phyloP scores from a whole-genome alignment of 2,113 vertebrate species.

The Nothocercus nigrocapillus region DNA sequence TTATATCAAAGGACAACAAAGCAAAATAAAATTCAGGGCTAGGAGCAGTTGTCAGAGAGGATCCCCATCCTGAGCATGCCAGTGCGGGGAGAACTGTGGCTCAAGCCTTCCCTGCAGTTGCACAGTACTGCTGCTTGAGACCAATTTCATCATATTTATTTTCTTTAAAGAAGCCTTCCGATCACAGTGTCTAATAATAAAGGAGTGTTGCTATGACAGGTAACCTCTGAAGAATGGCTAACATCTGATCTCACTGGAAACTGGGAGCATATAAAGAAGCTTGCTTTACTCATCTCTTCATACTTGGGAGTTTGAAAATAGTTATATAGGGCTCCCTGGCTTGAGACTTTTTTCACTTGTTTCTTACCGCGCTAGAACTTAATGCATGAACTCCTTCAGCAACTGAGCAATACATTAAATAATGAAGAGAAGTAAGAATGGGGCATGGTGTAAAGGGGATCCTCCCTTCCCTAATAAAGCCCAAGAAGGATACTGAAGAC shows the following conservation, averaged over 20 bases:
- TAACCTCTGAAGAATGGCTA: neutral
- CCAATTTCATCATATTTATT: neutral
- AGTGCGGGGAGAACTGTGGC: fast-evolving
- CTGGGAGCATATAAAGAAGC: neutral
- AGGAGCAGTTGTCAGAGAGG: fast-evolving
- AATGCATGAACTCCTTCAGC: neutral
- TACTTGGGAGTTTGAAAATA: neutral
- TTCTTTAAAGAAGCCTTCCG: neutral
- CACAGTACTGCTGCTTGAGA: neutral
- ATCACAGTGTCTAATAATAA: neutral
- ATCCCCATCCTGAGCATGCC: neutral
- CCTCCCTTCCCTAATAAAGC: neutral
- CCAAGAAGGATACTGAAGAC: neutral
- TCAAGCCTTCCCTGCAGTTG: neutral
- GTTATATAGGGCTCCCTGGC: neutral
- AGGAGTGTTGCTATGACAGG: neutral
- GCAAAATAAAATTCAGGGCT: neutral
- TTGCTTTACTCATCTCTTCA: neutral
- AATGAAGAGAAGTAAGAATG: neutral
- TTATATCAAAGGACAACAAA: fast-evolving
- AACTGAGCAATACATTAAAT: neutral
- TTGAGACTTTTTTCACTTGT: neutral
- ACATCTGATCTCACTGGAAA: neutral
- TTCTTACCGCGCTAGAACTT: neutral
- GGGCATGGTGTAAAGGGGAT: neutral